These are phyloP conservation scores for Siniperca obscura DNA, from an alignment of 2,797 vertebrate genomes.

Conservation along the genomic window DNA sequence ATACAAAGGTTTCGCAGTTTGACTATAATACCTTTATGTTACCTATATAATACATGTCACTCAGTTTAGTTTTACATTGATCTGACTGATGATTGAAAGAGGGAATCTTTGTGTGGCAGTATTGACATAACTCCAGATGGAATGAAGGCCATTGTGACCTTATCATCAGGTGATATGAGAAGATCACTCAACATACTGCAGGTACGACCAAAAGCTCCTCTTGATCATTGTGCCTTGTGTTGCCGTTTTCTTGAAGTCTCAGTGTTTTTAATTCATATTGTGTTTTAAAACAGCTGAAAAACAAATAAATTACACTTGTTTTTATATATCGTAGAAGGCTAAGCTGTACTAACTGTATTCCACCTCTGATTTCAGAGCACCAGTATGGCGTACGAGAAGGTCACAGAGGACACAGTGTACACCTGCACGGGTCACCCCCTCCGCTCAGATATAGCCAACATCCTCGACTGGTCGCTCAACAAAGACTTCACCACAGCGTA, in stretches of 20 bases:
- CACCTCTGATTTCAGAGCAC: conserved; percentile 88
- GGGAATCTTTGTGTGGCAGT: conserved; percentile 76
- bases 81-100: neutral
- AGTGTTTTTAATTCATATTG: neutral
- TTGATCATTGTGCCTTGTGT: neutral
- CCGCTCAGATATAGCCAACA: conserved; percentile 95
- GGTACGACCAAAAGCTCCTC: conserved; percentile 75
- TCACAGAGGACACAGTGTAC: conserved; percentile 95
- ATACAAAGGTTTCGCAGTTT: neutral
- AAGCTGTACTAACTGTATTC: neutral
- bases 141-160: conserved; percentile 94
- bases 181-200: conserved; percentile 96
- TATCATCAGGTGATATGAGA: conserved; percentile 96
- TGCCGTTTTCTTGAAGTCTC: neutral
- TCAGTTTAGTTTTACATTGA: neutral
- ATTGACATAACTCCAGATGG: conserved; percentile 92
- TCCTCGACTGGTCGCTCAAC: conserved; percentile 98
- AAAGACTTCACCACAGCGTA: conserved; percentile 94
- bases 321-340: too few relatives aligned
- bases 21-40: too few relatives aligned
- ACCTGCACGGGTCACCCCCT: conserved; percentile 97
- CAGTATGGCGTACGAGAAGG: conserved; percentile 93
- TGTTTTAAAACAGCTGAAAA: neutral
- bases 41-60: too few relatives aligned
- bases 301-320: neutral